These are phyloP conservation scores for Stenoptilia bipunctidactyla DNA, from an alignment of 2,888 invertebrate genomes.

Conservation along the genomic window DNA sequence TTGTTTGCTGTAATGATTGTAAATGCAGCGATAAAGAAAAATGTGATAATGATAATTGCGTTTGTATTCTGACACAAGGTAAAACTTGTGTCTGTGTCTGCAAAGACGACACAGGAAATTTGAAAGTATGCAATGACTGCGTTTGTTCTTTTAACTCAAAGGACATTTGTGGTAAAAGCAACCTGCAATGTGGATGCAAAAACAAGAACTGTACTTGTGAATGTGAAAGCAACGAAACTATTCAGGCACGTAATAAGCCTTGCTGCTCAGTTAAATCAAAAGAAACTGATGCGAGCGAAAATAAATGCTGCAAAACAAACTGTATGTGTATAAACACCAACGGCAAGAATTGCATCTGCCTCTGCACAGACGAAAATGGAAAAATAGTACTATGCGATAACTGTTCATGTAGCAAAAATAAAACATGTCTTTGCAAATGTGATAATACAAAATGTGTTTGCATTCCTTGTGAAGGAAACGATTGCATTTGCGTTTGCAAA, in stretches of 20 bases:
- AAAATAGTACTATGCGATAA: constrained; percentile 20
- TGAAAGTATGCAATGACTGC: no score
- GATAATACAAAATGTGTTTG: constrained; percentile 14
- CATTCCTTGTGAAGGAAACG: constrained; percentile 15
- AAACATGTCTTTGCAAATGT: constrained; percentile 4
- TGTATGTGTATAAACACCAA: constrained; percentile 19
- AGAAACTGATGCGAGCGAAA: constrained; percentile 9
- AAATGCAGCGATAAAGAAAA: background rate
- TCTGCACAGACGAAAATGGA: constrained; percentile 18
- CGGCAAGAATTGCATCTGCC: constrained; percentile 21
- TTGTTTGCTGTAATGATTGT: constrained; percentile 4
- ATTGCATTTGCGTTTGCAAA: constrained; percentile 12
- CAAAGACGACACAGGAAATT: constrained; percentile 11
- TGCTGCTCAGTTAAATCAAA: background rate
- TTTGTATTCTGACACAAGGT: constrained; percentile 17
- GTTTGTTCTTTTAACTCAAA: no score
- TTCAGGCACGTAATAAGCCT: background rate
- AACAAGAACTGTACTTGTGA: no score
- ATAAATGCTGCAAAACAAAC: constrained; percentile 3
- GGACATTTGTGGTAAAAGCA: no score
- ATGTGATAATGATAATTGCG: constrained; percentile 7
- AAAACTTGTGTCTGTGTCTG: constrained; percentile 17
- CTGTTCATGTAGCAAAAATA: constrained; percentile 20
- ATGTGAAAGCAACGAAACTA: no score
- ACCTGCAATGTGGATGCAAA: no score